Base-by-base conservation (phyloP, 2,888 invertebrate genomes). In the Rosalia funebris region DNA sequence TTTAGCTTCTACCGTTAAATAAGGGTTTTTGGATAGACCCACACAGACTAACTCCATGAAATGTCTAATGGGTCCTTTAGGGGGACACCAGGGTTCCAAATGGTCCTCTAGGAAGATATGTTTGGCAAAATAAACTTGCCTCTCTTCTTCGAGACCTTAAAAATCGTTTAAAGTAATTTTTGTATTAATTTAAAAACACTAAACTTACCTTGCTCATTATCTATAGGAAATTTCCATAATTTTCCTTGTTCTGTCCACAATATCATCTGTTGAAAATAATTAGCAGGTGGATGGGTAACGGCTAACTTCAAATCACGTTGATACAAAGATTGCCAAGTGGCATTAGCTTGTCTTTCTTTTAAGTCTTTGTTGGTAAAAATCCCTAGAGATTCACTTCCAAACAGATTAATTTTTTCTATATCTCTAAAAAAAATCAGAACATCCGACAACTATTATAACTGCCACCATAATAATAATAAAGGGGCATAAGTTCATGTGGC, bases 1-100 rank as follows among this genome's bases (percentile, higher is more conserved):
- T 79, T 99, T 99, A 72, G 96, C 93, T 66, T 89, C 81, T 0
- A 91, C 93, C 0, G 92, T 92, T 73, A 98, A 85, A 81, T 93
- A 95, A 0, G 95, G 91, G 83, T 98, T 99, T 81, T 96, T 96
- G 0, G 96, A 95, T 0, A 99, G 84, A 2, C 98, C 98, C 0
- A 91, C 88, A 70, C 93, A 91, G 0, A 98, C 97, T 3, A 98
- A 84, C 76, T 99, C 97, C 98, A 99, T 98, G 79, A 96, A 99
- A 81, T 98, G 95, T 4, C 96, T 86, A 66, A 99, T 85, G 0
- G 98, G 98, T 0, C 98, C 98, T 70, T 85, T 88, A 42, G 83
- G 85, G 0, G 98, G 98, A 78, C 98, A 98, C 92, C 95, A 95
- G 0, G 86, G 88, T 72, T 92, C 90, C 11, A 98, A 83, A 77